phyloP scores from a whole-genome alignment of 92 coral and sea anemone genomes.

The Phenganax stokvisi region DNA sequence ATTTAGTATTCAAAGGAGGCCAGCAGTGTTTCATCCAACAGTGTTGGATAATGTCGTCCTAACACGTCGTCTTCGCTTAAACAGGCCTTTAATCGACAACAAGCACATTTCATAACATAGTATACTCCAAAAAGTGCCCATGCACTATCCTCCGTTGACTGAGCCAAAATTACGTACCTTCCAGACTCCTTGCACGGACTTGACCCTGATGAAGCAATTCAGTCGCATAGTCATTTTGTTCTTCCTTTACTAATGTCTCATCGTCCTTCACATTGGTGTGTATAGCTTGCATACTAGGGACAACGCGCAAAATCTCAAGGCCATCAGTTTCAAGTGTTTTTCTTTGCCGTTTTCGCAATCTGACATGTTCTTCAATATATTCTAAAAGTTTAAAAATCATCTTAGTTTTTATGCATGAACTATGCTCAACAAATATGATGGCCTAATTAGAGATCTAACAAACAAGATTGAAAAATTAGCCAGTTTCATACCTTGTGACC shows the following conservation, averaged over 20 bases:
- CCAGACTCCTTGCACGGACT: not conserved
- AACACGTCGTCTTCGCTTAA: too few relatives aligned
- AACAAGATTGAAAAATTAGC: too few relatives aligned
- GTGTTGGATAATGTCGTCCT: too few relatives aligned
- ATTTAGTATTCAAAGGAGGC: too few relatives aligned
- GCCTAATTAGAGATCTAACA: too few relatives aligned
- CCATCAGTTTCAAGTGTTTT: not conserved
- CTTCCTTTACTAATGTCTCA: not conserved
- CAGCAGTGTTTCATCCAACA: too few relatives aligned
- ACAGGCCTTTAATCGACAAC: not conserved
- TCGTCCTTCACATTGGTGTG: not conserved
- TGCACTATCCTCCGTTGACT: not conserved
- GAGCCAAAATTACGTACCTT: slow-evolving; percentile 5
- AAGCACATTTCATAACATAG: not conserved
- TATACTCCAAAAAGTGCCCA: not conserved
- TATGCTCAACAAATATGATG: too few relatives aligned
- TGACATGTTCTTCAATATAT: not conserved
- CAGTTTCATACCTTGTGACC: too few relatives aligned
- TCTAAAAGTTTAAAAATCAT: not conserved
- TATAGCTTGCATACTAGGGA: not conserved
- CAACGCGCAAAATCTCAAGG: slow-evolving; percentile 6
- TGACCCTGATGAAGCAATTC: not conserved
- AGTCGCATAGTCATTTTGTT: not conserved
- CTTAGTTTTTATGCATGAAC: too few relatives aligned
- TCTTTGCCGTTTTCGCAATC: not conserved